phyloP scores from a whole-genome alignment of 1,140 invertebrate genomes.

The Penaeus indicus region DNA sequence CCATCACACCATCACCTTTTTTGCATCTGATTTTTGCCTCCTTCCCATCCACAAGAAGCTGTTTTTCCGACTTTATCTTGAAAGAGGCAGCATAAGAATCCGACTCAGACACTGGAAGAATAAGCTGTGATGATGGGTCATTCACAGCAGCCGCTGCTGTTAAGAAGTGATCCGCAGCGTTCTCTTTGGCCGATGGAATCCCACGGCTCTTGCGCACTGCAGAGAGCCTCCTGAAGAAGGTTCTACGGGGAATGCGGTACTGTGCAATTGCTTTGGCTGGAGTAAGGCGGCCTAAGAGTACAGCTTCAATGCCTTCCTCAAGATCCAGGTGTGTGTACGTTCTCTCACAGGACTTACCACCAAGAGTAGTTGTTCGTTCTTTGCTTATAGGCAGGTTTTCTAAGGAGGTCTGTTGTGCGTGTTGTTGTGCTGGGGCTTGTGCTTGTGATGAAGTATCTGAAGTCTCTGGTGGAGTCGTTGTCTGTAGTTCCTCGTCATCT shows the following conservation, averaged over 20 bases:
- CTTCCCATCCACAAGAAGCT: conserved; percentile 45
- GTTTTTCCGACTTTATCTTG: conserved; percentile 46
- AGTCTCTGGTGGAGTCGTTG: conserved; percentile 1
- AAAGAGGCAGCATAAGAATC: conserved; percentile 42
- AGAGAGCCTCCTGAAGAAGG: conserved; percentile 59
- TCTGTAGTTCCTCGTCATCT: conserved; percentile 20
- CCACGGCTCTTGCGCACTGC: conserved; percentile 56
- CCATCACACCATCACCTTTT: conserved; percentile 45
- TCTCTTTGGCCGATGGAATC: conserved; percentile 61
- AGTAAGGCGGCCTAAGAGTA: conserved; percentile 51
- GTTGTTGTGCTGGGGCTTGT: conserved; percentile 2
- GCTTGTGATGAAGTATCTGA: neutral
- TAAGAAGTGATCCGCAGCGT: conserved; percentile 58
- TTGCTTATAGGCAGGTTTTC: conserved; percentile 20
- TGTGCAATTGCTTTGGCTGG: conserved; percentile 60
- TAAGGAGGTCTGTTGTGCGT: conserved; percentile 11
- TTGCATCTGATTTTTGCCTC: conserved; percentile 45
- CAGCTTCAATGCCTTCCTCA: conserved; percentile 60
- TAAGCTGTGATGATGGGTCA: conserved; percentile 13
- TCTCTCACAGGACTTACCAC: conserved; percentile 56
- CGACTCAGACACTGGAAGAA: conserved; percentile 38
- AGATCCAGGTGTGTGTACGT: conserved; percentile 56
- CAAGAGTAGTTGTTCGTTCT: conserved; percentile 27
- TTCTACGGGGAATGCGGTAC: conserved; percentile 54
- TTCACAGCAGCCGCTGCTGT: conserved; percentile 29